A percentile compares a stretch with the other conserved stretches of the same genome.
Evolutionary conservation across 1,140 invertebrate genomes (phyloP).

Genomic region (Eumeta japonica): DNA sequence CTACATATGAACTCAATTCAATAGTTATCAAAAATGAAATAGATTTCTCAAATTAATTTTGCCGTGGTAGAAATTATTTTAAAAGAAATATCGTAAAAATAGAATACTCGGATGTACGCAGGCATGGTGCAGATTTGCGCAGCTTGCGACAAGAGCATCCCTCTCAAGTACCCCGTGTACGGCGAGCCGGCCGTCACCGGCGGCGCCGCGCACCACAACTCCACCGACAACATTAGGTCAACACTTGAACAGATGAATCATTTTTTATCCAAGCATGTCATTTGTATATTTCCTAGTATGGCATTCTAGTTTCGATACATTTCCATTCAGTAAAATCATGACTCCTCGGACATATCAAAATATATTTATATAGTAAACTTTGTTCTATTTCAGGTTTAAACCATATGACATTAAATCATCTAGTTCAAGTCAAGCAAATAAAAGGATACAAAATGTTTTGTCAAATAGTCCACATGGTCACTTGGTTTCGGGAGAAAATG

Average conservation of each 20-base stretch:
- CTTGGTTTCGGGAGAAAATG: constrained; percentile 42
- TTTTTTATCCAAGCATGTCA: no score
- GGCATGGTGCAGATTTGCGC: constrained; percentile 83
- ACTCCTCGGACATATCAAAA: background rate
- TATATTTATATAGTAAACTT: constrained; percentile 4
- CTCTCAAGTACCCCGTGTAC: constrained; percentile 76
- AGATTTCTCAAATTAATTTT: background rate
- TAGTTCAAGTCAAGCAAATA: constrained; percentile 48
- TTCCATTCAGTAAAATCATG: no score
- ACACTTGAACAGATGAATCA: background rate
- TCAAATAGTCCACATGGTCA: constrained; percentile 31
- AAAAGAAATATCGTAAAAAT: background rate
- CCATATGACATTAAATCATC: constrained; percentile 70
- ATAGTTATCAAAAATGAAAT: background rate
- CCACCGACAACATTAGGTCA: constrained; percentile 34
- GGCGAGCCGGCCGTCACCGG: constrained; percentile 52
- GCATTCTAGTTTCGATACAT: no score
- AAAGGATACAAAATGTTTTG: constrained; percentile 44
- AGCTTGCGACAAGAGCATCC: constrained; percentile 79
- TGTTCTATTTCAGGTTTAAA: constrained; percentile 59
- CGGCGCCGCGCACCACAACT: constrained; percentile 26
- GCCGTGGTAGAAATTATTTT: background rate
- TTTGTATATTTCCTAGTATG: no score
- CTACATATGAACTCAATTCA: no score
- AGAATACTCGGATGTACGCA: constrained; percentile 14